Base-by-base conservation (phyloP, 2,888 invertebrate species). In the Cryptocephalus primarius region DNA sequence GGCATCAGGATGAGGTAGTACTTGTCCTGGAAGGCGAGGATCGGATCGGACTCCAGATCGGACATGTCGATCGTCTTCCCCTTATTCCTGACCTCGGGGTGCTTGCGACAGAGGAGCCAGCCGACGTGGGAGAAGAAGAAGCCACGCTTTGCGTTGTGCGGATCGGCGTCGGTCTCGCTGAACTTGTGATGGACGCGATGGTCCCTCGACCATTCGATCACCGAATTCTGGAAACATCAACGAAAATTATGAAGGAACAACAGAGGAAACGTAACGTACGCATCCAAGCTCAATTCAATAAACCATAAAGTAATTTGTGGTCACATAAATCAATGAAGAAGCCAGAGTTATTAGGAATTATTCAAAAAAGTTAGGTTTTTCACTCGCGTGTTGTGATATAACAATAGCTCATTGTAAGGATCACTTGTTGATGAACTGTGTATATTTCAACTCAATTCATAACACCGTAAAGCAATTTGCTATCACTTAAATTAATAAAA, bases 111-210 rank as follows among this genome's bases (percentile, higher is more conserved):
- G 46, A 95, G 71, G 51, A 96, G 75, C 96, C 96, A 96, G 48
- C 96, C 96, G 59, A 95, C 78, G 69, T 96, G 96, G 0, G 94
- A 82, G 73, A 95, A 96, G 78, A 95, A 95, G 74, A 96, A 93
- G 9, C 96, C 96, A 31, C 93, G 77, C 44, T 73, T 88, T 1
- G 92, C 89, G 65, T 93, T 92, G 68, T 94, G 92, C 0, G 93
- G 93, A 72, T 94, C 93, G 1, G 92, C 93, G 67, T 93, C 84
- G 0, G 93, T 94, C 67, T 94, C 93, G 13, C 87, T 88, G 72
- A 83, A 93, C 68, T 93, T 94, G 75, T 94, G 93, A 67, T 94
- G 89, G 64, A 89, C 85, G 58, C 88, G 77, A 71, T 86, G 85
- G 63, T 87, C 86, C 49, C 86, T 77, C 0, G 85, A 80, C 87